Percentiles rank a stretch among this genome's conserved stretches.
Evolutionary conservation across 1,140 invertebrate genomes (phyloP).

Genomic region (Copidosoma floridanum): DNA sequence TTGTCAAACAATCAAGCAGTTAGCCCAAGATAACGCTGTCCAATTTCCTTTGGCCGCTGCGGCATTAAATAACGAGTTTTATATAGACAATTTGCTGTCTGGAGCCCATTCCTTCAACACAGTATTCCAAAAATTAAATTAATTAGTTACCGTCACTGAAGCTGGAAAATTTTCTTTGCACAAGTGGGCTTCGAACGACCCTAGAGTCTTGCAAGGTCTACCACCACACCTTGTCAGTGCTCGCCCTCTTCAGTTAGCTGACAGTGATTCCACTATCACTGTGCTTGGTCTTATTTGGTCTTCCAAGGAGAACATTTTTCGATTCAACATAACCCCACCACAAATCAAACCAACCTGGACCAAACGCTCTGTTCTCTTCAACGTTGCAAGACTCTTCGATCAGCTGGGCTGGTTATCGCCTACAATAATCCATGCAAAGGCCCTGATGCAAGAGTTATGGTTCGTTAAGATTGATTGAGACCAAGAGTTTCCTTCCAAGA

Average conservation of each 20-base stretch:
- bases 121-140: not conserved
- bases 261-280: no score
- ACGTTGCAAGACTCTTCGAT: conserved; percentile 24
- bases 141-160: conserved; percentile 20
- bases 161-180: conserved; percentile 19
- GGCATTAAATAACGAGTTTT: conserved; percentile 28
- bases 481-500: no score
- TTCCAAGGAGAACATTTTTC: no score
- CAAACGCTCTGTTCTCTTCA: no score
- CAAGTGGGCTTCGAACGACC: conserved; percentile 10
- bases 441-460: conserved; percentile 40
- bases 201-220: not conserved
- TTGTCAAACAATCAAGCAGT: conserved; percentile 40
- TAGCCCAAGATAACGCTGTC: conserved; percentile 30
- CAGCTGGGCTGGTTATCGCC: conserved; percentile 34
- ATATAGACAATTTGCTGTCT: conserved; percentile 36
- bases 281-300: no score
- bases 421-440: conserved; percentile 33
- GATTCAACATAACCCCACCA: no score
- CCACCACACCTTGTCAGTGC: no score
- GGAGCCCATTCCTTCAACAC: conserved; percentile 20
- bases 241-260: no score
- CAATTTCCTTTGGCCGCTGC: conserved; percentile 2
- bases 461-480: not conserved
- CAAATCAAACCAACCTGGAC: no score